These are phyloP conservation scores for Aphelinus atriplicis DNA, from an alignment of 1,140 invertebrate genomes.

Conservation along the genomic window DNA sequence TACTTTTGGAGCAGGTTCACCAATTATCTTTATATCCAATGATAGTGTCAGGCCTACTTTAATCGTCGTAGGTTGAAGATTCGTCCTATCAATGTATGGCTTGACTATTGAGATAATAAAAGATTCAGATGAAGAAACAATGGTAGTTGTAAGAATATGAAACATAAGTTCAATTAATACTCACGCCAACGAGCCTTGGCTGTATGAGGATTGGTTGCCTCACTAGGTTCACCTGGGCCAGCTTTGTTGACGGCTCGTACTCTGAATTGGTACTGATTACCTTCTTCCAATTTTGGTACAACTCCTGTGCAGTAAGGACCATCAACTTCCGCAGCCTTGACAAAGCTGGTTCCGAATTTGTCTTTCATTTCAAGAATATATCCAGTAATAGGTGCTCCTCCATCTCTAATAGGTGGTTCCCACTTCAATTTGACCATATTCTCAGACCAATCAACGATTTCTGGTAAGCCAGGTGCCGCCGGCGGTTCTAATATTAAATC, in stretches of 20 bases:
- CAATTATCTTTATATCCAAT: slow-evolving; percentile 91
- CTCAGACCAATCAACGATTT: slow-evolving; percentile 93
- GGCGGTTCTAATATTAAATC: slow-evolving; percentile 73
- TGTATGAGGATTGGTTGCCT: slow-evolving; percentile 93
- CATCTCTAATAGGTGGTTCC: slow-evolving; percentile 94
- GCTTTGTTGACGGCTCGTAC: slow-evolving; percentile 96
- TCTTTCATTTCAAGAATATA: slow-evolving; percentile 92
- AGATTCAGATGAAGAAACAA: too few species aligned
- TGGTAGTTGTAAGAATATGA: slow-evolving; percentile 8
- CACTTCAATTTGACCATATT: slow-evolving; percentile 94
- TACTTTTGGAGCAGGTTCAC: slow-evolving; percentile 92
- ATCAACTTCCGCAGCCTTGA: slow-evolving; percentile 80
- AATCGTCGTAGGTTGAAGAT: slow-evolving; percentile 83
- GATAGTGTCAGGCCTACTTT: slow-evolving; percentile 92
- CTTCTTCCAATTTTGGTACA: slow-evolving; percentile 90
- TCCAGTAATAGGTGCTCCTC: slow-evolving; percentile 94
- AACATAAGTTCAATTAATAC: slow-evolving; percentile 57
- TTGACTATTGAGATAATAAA: slow-evolving; percentile 74
- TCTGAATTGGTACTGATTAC: slow-evolving; percentile 95
- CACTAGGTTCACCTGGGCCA: slow-evolving; percentile 93
- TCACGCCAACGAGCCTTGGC: slow-evolving; percentile 92
- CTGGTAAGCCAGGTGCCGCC: slow-evolving; percentile 88
- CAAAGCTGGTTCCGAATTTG: slow-evolving; percentile 74
- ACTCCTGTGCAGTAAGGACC: slow-evolving; percentile 83
- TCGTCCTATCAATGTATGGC: slow-evolving; percentile 91